Conservation (phyloP, 2,888 invertebrate genomes). For the Drosophila koepferae region DNA sequence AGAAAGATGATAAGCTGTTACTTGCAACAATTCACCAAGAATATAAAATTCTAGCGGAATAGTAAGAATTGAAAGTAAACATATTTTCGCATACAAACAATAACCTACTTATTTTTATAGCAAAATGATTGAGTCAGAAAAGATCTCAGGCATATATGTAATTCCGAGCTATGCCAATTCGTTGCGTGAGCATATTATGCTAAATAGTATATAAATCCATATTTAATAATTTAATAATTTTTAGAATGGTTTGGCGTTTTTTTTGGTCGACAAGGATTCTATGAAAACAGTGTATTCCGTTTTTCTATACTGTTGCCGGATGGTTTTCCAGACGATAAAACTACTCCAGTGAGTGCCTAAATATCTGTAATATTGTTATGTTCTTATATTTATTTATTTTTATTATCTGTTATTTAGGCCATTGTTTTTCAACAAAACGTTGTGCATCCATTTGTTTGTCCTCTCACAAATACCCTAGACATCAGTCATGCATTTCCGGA, state of each 20-base stretch:
- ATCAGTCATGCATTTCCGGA: constrained; percentile 92
- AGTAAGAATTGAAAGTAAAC: constrained; percentile 88
- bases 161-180: constrained; percentile 95
- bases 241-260: constrained; percentile 84
- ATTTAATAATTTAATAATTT: neutral
- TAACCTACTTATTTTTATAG: constrained; percentile 85
- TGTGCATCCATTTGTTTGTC: constrained; percentile 94
- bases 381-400: neutral
- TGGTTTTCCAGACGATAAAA: constrained; percentile 89
- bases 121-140: constrained; percentile 93
- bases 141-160: constrained; percentile 95
- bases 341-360: constrained; percentile 57
- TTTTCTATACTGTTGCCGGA: constrained; percentile 94
- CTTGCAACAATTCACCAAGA: constrained; percentile 93
- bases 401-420: constrained; percentile 86
- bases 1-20: constrained; percentile 87
- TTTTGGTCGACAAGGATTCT: constrained; percentile 90
- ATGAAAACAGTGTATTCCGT: constrained; percentile 95
- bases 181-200: constrained; percentile 88
- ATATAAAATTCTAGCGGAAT: constrained; percentile 96
- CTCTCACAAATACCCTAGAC: constrained; percentile 91
- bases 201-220: neutral
- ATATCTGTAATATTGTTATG: too few relatives aligned
- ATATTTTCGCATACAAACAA: constrained; percentile 5
- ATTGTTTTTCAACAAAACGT: constrained; percentile 93